Conservation (phyloP, 2,113 vertebrate genomes). For the Pseudois nayaur region DNA sequence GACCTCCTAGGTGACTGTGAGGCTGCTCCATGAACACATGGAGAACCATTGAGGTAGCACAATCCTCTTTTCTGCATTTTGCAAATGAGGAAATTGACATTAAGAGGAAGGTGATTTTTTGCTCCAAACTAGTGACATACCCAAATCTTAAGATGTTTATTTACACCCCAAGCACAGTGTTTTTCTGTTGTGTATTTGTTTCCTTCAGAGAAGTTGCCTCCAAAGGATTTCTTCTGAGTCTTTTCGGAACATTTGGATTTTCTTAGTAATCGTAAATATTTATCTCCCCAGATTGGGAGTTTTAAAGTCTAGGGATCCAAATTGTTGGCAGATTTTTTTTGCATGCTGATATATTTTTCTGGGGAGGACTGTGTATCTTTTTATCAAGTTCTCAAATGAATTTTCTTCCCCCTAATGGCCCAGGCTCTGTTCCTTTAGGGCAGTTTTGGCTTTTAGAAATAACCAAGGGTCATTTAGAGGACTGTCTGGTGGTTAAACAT, state of each 20-base stretch:
- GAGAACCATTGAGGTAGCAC: not conserved
- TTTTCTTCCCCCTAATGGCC: not conserved
- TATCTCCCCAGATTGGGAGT: not conserved
- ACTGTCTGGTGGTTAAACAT: not conserved
- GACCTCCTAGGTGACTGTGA: not conserved
- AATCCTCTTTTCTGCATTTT: not conserved
- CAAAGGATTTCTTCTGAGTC: not conserved
- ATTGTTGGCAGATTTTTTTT: not conserved
- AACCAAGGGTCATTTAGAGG: not conserved
- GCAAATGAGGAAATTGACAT: not conserved
- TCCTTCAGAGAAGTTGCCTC: not conserved
- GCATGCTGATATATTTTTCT: conserved; percentile 1
- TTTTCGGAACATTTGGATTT: not conserved
- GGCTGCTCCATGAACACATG: not conserved
- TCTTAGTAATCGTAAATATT: not conserved
- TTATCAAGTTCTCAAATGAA: not conserved
- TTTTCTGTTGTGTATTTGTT: not conserved
- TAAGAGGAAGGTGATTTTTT: not conserved
- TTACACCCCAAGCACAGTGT: not conserved
- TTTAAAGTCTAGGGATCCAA: not conserved
- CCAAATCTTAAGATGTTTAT: not conserved
- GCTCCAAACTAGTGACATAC: not conserved
- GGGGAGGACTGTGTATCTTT: not conserved
- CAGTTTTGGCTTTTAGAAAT: conserved; percentile 11
- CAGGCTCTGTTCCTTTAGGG: not conserved